Conservation (phyloP, 2,113 vertebrate genomes). For the Onychorhynchus coronatus region DNA sequence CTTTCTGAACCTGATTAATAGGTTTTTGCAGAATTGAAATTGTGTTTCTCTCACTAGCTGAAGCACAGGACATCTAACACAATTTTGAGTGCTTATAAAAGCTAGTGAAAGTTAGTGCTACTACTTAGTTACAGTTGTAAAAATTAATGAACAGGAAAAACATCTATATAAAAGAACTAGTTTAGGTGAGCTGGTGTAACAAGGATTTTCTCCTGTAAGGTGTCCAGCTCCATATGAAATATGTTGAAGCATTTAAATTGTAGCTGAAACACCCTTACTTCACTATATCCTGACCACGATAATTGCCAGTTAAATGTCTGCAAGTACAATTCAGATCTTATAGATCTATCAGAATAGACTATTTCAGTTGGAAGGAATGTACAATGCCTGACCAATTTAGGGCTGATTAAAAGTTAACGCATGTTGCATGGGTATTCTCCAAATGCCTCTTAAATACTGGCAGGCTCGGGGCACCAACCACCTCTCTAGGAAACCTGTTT, state of each 20-base stretch:
- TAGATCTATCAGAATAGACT: neutral
- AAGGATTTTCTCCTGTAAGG: neutral
- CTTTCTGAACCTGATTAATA: neutral
- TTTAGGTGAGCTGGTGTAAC: neutral
- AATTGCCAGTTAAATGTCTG: neutral
- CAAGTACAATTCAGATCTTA: neutral
- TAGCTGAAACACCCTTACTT: neutral
- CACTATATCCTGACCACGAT: neutral
- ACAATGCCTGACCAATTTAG: accelerated
- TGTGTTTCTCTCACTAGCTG: neutral
- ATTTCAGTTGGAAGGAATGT: neutral
- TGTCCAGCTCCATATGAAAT: neutral
- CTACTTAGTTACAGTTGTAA: neutral
- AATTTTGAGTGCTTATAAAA: neutral
- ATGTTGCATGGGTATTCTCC: neutral
- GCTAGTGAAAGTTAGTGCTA: neutral
- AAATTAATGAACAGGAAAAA: neutral
- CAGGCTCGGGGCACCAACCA: accelerated
- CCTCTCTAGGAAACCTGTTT: neutral
- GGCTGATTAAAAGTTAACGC: neutral
- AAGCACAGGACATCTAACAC: neutral
- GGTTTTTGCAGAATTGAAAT: neutral
- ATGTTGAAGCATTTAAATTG: neutral
- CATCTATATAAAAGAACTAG: neutral
- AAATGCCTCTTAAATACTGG: neutral